A percentile compares a stretch with the other conserved stretches of the same genome.
phyloP scores from a whole-genome alignment of 2,113 vertebrate genomes.

The Dendropsophus ebraccatus region DNA sequence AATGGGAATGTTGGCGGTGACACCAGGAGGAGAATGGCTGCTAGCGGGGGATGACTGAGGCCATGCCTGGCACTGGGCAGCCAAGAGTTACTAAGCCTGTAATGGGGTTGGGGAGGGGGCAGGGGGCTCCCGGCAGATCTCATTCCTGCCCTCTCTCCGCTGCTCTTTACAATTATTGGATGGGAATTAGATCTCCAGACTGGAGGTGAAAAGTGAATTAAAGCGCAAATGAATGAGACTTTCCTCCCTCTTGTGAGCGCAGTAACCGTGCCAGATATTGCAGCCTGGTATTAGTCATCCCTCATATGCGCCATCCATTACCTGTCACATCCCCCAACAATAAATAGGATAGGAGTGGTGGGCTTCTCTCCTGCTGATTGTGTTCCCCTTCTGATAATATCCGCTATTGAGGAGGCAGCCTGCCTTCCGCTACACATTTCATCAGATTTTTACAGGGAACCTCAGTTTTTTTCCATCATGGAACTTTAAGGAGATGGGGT shows the following conservation, averaged over 20 bases:
- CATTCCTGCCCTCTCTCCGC: constrained; percentile 72
- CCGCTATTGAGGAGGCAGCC: neutral
- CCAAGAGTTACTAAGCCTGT: constrained; percentile 72
- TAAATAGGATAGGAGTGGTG: neutral
- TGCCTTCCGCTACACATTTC: neutral
- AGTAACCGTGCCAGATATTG: neutral
- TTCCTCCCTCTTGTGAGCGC: constrained; percentile 52
- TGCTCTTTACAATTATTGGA: constrained; percentile 81
- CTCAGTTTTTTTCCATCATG: too few species aligned
- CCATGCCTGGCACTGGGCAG: neutral
- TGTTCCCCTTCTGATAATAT: neutral
- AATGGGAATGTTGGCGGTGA: too few species aligned
- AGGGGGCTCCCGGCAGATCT: constrained; percentile 77
- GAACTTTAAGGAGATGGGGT: too few species aligned
- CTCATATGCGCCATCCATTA: neutral
- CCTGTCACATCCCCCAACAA: neutral
- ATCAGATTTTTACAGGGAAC: too few species aligned
- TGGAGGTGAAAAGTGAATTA: constrained; percentile 70
- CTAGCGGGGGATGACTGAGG: too few species aligned
- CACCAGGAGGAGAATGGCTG: neutral
- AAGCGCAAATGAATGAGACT: constrained; percentile 67
- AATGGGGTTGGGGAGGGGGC: constrained; percentile 75
- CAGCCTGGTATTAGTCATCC: neutral
- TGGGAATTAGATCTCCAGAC: constrained; percentile 78
- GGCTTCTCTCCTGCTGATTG: neutral